These are phyloP conservation scores for Phyllopteryx taeniolatus DNA, from an alignment of 2,113 vertebrate genomes.

Conservation along the genomic window DNA sequence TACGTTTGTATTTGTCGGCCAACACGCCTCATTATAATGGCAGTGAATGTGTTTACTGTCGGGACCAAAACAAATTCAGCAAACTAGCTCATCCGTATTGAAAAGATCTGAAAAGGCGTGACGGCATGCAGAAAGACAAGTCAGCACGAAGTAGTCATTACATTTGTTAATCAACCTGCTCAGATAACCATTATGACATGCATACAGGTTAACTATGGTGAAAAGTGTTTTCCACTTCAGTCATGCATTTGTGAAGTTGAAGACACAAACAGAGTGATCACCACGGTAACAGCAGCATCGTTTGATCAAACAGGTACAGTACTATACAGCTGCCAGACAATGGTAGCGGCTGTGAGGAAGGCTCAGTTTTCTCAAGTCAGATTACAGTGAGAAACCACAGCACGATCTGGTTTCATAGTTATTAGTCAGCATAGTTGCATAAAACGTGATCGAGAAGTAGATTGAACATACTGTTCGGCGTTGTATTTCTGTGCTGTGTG, in stretches of 20 bases:
- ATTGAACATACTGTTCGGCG: slow-evolving; percentile 31
- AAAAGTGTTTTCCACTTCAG: slow-evolving; percentile 39
- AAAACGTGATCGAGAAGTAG: slow-evolving; percentile 30
- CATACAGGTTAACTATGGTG: slow-evolving; percentile 28
- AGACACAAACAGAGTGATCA: not conserved
- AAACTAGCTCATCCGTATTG: not conserved
- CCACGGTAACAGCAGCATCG: slow-evolving; percentile 9
- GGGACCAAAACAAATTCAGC: too few relatives aligned
- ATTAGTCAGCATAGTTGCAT: slow-evolving; percentile 29
- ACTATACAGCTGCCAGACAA: slow-evolving; percentile 17
- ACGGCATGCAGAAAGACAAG: not conserved
- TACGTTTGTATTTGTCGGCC: too few relatives aligned
- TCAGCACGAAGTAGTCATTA: slow-evolving; percentile 12
- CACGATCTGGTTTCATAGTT: slow-evolving; percentile 44
- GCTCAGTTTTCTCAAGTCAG: slow-evolving; percentile 21
- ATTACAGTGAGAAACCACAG: slow-evolving; percentile 37
- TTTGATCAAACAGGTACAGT: slow-evolving; percentile 20
- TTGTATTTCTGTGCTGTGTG: slow-evolving; percentile 29
- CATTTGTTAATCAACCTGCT: slow-evolving; percentile 8
- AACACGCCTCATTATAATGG: too few relatives aligned
- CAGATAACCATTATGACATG: slow-evolving; percentile 28
- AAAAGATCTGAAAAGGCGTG: not conserved
- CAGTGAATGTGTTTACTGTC: too few relatives aligned
- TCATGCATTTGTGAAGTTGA: slow-evolving; percentile 22
- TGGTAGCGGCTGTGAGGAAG: slow-evolving; percentile 6